A percentile compares a stretch with the other conserved stretches of the same genome.
Evolutionary conservation across 1,140 invertebrate species (phyloP).

Genomic region (Drosophila leontia): DNA sequence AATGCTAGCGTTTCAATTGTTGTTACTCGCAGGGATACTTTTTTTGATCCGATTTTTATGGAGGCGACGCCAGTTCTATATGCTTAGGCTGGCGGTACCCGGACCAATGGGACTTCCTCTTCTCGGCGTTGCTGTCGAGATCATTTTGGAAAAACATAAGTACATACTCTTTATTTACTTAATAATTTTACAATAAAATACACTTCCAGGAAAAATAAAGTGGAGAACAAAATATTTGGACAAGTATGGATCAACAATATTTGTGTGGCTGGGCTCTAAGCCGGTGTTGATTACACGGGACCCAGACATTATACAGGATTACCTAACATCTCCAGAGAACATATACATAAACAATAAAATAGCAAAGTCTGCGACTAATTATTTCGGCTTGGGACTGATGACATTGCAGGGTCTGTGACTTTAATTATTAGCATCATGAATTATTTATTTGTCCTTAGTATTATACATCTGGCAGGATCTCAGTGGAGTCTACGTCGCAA

Average conservation of each 20-base stretch:
- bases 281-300: conserved; percentile 53
- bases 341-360: conserved; percentile 34
- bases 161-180: neutral
- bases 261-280: conserved; percentile 55
- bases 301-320: conserved; percentile 48
- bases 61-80: conserved; percentile 62
- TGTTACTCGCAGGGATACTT: conserved; percentile 1
- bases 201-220: conserved; percentile 30
- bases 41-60: conserved; percentile 60
- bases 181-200: neutral
- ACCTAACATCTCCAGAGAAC: conserved; percentile 49
- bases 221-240: conserved; percentile 17
- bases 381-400: conserved; percentile 47
- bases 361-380: neutral
- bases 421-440: neutral
- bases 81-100: conserved; percentile 50
- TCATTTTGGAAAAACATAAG: neutral
- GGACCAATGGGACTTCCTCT: conserved; percentile 67
- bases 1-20: neutral
- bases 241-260: conserved; percentile 43
- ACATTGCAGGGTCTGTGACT: conserved; percentile 37
- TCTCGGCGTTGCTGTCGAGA: conserved; percentile 38
- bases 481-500: conserved; percentile 56
- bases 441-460: neutral
- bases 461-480: conserved; percentile 25